Percentiles rank a stretch among this genome's conserved stretches.
Conservation (phyloP, 2,113 vertebrate species). For the Serilophus lunatus region DNA sequence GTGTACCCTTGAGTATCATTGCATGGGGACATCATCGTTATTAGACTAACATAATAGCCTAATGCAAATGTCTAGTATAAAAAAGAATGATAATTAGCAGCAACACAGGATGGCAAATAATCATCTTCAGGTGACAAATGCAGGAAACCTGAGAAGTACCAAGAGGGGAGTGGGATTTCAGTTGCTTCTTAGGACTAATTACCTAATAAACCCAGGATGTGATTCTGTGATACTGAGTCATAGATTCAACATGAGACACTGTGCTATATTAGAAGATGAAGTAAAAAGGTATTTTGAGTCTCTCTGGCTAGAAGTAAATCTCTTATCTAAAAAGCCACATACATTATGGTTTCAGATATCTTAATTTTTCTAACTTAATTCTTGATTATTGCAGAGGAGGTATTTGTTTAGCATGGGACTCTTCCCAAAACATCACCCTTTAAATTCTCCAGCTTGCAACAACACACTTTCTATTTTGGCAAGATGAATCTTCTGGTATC, state of each 20-base stretch:
- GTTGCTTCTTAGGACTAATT: constrained; percentile 47
- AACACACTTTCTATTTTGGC: constrained; percentile 48
- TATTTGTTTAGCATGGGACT: constrained; percentile 5
- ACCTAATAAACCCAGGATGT: constrained; percentile 54
- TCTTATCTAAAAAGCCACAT: constrained; percentile 23
- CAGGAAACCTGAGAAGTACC: constrained; percentile 5
- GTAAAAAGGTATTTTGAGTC: constrained; percentile 45
- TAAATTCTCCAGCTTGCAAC: constrained; percentile 26
- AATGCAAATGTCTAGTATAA: neutral
- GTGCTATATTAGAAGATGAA: constrained; percentile 32
- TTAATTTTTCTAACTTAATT: constrained; percentile 16
- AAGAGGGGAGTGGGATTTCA: neutral
- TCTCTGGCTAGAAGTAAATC: constrained; percentile 18
- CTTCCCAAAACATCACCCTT: constrained; percentile 25
- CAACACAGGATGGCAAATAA: neutral
- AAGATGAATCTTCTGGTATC: constrained; percentile 60
- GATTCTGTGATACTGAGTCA: constrained; percentile 48
- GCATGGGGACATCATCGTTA: neutral
- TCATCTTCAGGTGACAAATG: constrained; percentile 38
- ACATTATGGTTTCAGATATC: constrained; percentile 50
- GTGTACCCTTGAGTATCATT: neutral
- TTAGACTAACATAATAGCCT: neutral
- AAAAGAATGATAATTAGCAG: neutral
- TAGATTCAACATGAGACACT: neutral
- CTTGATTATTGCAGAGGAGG: neutral